phyloP scores from a whole-genome alignment of 2,888 invertebrate genomes.

The Laspeyria flexula region DNA sequence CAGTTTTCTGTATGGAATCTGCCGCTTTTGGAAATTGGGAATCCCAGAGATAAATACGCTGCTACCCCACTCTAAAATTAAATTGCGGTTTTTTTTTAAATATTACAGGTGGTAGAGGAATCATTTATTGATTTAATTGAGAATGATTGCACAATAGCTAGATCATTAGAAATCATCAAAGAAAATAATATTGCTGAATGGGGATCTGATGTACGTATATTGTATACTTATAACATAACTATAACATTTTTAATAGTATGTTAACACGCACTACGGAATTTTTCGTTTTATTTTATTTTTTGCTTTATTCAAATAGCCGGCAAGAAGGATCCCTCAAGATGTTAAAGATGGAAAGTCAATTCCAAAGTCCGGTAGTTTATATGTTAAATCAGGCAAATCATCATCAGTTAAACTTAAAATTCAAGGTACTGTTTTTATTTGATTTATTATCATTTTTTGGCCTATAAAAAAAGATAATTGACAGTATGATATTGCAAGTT shows the following conservation, averaged over 20 bases:
- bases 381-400: slow-evolving; percentile 76
- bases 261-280: too few relatives aligned
- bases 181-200: slow-evolving; percentile 92
- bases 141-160: slow-evolving; percentile 85
- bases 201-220: slow-evolving; percentile 91
- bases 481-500: too few relatives aligned
- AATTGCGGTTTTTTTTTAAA: too few relatives aligned
- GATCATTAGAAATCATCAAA: slow-evolving; percentile 88
- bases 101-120: slow-evolving; percentile 90
- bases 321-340: slow-evolving; percentile 81
- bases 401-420: slow-evolving; percentile 72
- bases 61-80: too few relatives aligned
- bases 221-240: too few relatives aligned
- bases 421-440: slow-evolving; percentile 64
- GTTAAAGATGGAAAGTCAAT: slow-evolving; percentile 84
- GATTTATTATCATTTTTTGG: not conserved
- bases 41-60: too few relatives aligned
- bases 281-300: not conserved
- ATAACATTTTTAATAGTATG: too few relatives aligned
- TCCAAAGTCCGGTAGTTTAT: slow-evolving; percentile 87
- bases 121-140: slow-evolving; percentile 90
- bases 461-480: too few relatives aligned
- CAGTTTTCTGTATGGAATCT: too few relatives aligned
- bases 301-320: slow-evolving; percentile 62
- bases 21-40: too few relatives aligned